Percentiles rank a stretch among this genome's conserved stretches.
These are phyloP conservation scores for Prenolepis imparis DNA, from an alignment of 2,888 invertebrate genomes.

Conservation along the genomic window DNA sequence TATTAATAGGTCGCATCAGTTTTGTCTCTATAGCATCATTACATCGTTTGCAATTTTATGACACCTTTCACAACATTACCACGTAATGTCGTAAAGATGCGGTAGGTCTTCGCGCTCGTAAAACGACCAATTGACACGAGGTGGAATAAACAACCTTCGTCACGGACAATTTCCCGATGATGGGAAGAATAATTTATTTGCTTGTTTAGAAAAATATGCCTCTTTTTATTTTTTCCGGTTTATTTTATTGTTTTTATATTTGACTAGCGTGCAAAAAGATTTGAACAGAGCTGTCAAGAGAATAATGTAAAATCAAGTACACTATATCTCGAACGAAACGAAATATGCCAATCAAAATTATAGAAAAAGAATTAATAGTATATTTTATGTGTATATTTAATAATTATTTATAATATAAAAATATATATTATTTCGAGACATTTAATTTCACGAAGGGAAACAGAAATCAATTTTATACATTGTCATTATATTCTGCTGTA, in stretches of 20 bases:
- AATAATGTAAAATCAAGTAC: neutral
- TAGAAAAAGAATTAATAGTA: neutral
- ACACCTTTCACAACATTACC: slow-evolving; percentile 55
- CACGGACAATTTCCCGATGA: slow-evolving; percentile 47
- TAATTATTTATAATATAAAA: neutral
- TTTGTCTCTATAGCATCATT: slow-evolving; percentile 57
- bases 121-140: slow-evolving; percentile 66
- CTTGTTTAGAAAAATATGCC: neutral
- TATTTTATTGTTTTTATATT: neutral
- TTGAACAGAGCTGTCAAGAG: neutral
- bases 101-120: slow-evolving; percentile 59
- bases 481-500: neutral
- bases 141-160: slow-evolving; percentile 27
- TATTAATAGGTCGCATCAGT: slow-evolving; percentile 50
- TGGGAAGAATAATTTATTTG: slow-evolving; percentile 42
- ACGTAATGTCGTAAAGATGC: slow-evolving; percentile 66
- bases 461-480: neutral
- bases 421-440: neutral
- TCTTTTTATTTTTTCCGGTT: neutral
- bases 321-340: neutral
- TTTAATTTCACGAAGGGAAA: neutral
- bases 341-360: neutral
- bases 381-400: neutral
- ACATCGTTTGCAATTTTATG: slow-evolving; percentile 63
- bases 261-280: neutral